Conservation (phyloP, 2,888 invertebrate genomes). For the Oscheius onirici region DNA sequence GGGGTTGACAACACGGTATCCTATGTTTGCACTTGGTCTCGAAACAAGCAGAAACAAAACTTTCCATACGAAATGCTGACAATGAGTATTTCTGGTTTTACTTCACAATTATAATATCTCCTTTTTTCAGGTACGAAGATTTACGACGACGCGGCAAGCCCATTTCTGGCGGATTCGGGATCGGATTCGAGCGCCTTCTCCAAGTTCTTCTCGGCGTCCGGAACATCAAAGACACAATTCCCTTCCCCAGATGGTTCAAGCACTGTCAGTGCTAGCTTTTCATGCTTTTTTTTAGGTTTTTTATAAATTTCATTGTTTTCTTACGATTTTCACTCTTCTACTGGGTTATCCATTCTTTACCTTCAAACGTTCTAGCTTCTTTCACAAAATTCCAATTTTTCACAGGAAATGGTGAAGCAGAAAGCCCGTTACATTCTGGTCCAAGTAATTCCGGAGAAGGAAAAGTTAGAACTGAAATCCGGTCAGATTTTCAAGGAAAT, state of each 20-base stretch:
- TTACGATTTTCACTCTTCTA: no score
- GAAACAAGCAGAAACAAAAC: no score
- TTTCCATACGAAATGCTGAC: no score
- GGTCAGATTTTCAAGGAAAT: constrained; percentile 37
- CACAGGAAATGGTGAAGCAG: constrained; percentile 21
- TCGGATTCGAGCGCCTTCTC: constrained; percentile 91
- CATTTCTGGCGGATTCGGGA: constrained; percentile 92
- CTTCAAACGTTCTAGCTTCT: no score
- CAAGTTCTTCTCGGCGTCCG: constrained; percentile 79
- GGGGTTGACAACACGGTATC: no score
- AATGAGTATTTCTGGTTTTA: no score
- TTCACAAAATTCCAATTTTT: not conserved
- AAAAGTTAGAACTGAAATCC: constrained; percentile 3
- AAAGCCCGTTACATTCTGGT: constrained; percentile 20
- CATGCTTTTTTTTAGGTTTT: not conserved
- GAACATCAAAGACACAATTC: constrained; percentile 92
- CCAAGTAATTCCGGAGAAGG: constrained; percentile 8
- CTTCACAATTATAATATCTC: no score
- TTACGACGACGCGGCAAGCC: constrained; percentile 84
- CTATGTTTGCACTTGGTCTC: no score
- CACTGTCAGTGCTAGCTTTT: constrained; percentile 67
- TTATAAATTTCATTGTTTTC: constrained; percentile 5
- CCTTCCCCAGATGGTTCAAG: constrained; percentile 89
- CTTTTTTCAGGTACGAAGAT: constrained; percentile 60
- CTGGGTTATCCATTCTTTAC: no score